Conservation (phyloP, 2,113 vertebrate genomes). For the Amphilophus citrinellus region DNA sequence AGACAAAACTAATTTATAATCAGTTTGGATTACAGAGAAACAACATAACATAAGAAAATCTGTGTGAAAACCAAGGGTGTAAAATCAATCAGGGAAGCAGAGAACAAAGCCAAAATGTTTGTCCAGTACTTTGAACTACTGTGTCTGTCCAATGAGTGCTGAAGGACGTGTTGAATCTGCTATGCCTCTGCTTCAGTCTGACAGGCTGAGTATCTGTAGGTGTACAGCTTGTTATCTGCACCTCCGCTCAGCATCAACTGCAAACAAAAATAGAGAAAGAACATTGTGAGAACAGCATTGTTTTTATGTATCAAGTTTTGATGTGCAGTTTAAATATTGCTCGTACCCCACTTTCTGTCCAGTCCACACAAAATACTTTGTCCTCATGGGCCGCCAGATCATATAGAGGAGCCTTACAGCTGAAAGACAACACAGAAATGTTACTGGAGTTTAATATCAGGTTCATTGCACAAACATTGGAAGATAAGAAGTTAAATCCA, state of each 20-base stretch:
- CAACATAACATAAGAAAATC: slow-evolving; percentile 38
- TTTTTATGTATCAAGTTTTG: background rate
- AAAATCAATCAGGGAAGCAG: background rate
- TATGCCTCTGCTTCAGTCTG: slow-evolving; percentile 90
- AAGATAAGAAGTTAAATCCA: too few species aligned
- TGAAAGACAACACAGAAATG: slow-evolving; percentile 59
- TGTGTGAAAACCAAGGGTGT: slow-evolving; percentile 7
- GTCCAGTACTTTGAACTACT: background rate
- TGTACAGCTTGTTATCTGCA: slow-evolving; percentile 98
- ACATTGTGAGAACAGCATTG: background rate
- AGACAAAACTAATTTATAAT: slow-evolving; percentile 64
- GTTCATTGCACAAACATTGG: too few species aligned
- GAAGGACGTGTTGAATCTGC: background rate
- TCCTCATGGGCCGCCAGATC: slow-evolving; percentile 97
- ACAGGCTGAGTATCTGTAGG: slow-evolving; percentile 88
- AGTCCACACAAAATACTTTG: slow-evolving; percentile 96
- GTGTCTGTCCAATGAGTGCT: background rate
- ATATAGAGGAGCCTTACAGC: slow-evolving; percentile 95
- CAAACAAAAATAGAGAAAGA: slow-evolving; percentile 9
- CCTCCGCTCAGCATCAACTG: slow-evolving; percentile 96
- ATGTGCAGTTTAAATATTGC: background rate
- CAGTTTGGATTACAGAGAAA: slow-evolving; percentile 34
- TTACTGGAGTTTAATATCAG: background rate
- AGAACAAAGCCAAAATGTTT: slow-evolving; percentile 10
- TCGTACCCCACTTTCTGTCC: slow-evolving; percentile 95